A percentile compares a stretch with the other conserved stretches of the same genome.
These are phyloP conservation scores for Tillus elongatus DNA, from an alignment of 2,888 invertebrate genomes.

Conservation along the genomic window DNA sequence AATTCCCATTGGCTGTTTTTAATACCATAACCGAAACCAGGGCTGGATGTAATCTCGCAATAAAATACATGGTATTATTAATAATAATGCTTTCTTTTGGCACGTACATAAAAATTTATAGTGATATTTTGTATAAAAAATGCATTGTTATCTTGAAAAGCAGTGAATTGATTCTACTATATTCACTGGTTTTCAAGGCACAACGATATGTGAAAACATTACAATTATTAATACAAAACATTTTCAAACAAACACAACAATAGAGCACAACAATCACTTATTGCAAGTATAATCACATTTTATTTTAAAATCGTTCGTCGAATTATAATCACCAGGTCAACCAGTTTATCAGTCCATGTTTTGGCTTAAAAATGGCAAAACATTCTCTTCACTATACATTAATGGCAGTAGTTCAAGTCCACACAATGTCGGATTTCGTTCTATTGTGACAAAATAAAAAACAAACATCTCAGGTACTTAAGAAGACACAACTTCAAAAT, in stretches of 20 bases:
- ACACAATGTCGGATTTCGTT: constrained; percentile 8
- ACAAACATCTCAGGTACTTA: constrained; percentile 27
- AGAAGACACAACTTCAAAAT: constrained; percentile 23
- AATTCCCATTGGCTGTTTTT: too few relatives aligned
- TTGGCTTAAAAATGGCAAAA: constrained; percentile 23
- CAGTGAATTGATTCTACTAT: too few relatives aligned
- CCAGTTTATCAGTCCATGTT: constrained; percentile 8
- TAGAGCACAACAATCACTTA: constrained; percentile 36
- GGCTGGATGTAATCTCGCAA: too few relatives aligned
- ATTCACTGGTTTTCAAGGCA: too few relatives aligned
- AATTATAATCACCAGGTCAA: constrained; percentile 18
- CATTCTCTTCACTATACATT: constrained; percentile 13
- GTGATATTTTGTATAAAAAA: too few relatives aligned
- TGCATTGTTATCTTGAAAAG: too few relatives aligned
- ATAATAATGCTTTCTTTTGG: constrained; percentile 28
- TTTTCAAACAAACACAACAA: constrained; percentile 23
- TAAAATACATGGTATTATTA: constrained; percentile 14
- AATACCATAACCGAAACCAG: too few relatives aligned
- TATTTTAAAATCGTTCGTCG: constrained; percentile 22
- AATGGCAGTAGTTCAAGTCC: constrained; percentile 18
- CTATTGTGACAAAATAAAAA: constrained; percentile 6
- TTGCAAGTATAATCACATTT: constrained; percentile 37
- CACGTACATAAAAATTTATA: constrained; percentile 19
- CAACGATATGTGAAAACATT: too few relatives aligned
- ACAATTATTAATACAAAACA: constrained; percentile 2